Evolutionary conservation across 2,888 invertebrate genomes (phyloP).

Genomic region (Ichneumoninae sp.): DNA sequence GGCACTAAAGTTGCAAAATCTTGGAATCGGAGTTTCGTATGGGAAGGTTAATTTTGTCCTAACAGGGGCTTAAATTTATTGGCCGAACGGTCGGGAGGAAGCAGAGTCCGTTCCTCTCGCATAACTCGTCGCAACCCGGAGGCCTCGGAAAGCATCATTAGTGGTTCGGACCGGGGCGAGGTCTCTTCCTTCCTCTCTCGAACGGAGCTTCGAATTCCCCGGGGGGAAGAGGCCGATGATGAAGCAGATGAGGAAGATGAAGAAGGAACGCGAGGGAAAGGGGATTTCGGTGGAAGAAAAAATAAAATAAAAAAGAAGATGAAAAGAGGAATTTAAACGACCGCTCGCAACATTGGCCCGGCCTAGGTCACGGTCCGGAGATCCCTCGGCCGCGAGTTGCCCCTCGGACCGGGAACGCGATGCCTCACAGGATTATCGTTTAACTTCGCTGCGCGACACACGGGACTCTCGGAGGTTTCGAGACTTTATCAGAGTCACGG

Average conservation of each 20-base stretch:
- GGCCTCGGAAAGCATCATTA: slow-evolving; percentile 72
- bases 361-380: slow-evolving; percentile 70
- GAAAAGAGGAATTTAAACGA: slow-evolving; percentile 72
- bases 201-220: slow-evolving; percentile 68
- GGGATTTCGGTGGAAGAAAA: slow-evolving; percentile 43
- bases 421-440: slow-evolving; percentile 53
- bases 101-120: slow-evolving; percentile 55
- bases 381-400: slow-evolving; percentile 21
- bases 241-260: slow-evolving; percentile 50
- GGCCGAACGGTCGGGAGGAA: slow-evolving; percentile 61
- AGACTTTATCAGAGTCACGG: slow-evolving; percentile 26
- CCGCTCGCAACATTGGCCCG: slow-evolving; percentile 68
- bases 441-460: slow-evolving; percentile 19
- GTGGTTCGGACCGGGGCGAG: slow-evolving; percentile 67
- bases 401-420: slow-evolving; percentile 44
- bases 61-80: slow-evolving; percentile 64
- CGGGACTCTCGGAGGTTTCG: slow-evolving; percentile 22
- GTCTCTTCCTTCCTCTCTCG: slow-evolving; percentile 72
- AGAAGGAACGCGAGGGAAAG: slow-evolving; percentile 25
- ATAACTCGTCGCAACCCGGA: slow-evolving; percentile 60
- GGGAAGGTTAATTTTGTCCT: slow-evolving; percentile 16
- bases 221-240: slow-evolving; percentile 16
- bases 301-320: slow-evolving; percentile 40
- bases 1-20: background rate
- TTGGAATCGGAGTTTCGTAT: background rate